These are phyloP conservation scores for Phataginus tetradactyla DNA, from an alignment of 2,797 vertebrate species.

Conservation along the genomic window DNA sequence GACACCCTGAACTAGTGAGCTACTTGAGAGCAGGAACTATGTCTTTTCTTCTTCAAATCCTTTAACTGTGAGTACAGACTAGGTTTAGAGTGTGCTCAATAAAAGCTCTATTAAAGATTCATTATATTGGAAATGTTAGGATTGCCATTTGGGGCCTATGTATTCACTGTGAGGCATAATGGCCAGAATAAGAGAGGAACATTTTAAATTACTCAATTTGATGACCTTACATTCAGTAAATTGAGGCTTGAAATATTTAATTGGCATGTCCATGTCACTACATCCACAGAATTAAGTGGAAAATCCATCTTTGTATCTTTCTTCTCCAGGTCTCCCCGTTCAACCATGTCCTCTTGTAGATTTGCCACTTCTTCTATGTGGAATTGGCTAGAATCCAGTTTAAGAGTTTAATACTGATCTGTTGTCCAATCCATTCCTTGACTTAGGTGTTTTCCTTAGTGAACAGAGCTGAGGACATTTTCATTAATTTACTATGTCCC, in stretches of 20 bases:
- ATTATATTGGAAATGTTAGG: not conserved
- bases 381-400: not conserved
- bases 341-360: not conserved
- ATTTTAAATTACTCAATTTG: not conserved
- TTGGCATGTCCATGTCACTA: too few species aligned
- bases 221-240: not conserved
- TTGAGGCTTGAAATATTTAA: not conserved
- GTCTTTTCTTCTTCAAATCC: not conserved
- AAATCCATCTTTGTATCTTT: not conserved
- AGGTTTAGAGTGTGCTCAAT: not conserved
- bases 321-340: not conserved
- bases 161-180: not conserved
- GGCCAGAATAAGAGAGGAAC: not conserved
- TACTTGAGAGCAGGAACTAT: not conserved
- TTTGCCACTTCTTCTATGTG: not conserved
- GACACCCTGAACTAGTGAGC: not conserved
- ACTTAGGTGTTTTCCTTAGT: constrained; percentile 73
- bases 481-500: constrained; percentile 83
- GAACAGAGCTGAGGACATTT: constrained; percentile 74
- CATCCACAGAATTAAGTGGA: not conserved
- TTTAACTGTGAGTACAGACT: not conserved
- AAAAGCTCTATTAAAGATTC: not conserved
- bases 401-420: constrained; percentile 50
- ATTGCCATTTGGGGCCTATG: not conserved
- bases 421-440: constrained; percentile 60